phyloP scores from a whole-genome alignment of 2,888 invertebrate genomes.

The Dryomyza anilis region DNA sequence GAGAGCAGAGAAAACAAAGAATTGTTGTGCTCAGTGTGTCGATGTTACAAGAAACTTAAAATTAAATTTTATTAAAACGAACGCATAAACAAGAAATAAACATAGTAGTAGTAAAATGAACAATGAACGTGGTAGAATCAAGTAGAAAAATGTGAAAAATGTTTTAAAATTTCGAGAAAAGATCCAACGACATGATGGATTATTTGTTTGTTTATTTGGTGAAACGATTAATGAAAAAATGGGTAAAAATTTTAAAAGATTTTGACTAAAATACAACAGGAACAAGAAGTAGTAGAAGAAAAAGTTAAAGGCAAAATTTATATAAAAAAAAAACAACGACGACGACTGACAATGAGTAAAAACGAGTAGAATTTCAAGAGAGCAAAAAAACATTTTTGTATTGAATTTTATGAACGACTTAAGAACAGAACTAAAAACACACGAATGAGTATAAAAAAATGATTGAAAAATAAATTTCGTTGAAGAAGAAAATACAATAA shows the following conservation, averaged over 20 bases:
- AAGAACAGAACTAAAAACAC: slow-evolving; percentile 1
- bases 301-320: background rate
- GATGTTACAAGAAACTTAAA: slow-evolving; percentile 6
- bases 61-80: slow-evolving; percentile 26
- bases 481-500: no score
- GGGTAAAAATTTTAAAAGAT: background rate
- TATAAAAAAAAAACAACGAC: background rate
- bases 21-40: slow-evolving; percentile 2
- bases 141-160: no score
- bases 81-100: slow-evolving; percentile 23
- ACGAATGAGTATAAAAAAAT: background rate
- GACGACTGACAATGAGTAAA: slow-evolving; percentile 7
- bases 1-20: slow-evolving; percentile 30
- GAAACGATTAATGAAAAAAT: no score
- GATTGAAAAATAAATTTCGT: no score
- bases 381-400: background rate
- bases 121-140: slow-evolving; percentile 22
- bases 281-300: background rate
- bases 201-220: background rate
- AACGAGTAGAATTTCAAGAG: background rate
- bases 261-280: background rate
- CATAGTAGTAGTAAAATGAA: slow-evolving; percentile 27
- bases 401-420: slow-evolving; percentile 4
- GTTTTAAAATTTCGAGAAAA: background rate
- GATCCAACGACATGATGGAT: background rate